A percentile compares a stretch with the other conserved stretches of the same genome.
phyloP scores from a whole-genome alignment of 2,113 vertebrate genomes.

The Telmatochromis sp. region DNA sequence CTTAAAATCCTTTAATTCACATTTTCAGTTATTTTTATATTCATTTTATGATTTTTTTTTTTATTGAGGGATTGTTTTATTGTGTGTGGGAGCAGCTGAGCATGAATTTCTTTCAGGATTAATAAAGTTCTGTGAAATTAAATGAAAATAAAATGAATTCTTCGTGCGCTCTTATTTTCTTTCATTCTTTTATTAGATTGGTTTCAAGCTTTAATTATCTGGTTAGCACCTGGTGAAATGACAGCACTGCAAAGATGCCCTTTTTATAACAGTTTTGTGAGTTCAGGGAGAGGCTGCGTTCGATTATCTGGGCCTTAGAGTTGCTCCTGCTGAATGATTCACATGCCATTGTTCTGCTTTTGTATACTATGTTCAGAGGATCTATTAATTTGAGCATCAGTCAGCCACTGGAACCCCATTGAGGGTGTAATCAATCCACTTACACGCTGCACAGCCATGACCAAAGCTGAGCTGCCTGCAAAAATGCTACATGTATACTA shows the following conservation, averaged over 20 bases:
- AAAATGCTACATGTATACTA: neutral
- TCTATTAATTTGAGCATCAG: slow-evolving; percentile 32
- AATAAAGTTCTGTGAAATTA: neutral
- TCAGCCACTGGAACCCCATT: slow-evolving; percentile 7
- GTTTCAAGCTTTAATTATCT: neutral
- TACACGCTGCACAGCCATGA: slow-evolving; percentile 16
- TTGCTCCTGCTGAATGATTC: slow-evolving; percentile 32
- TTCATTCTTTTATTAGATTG: neutral
- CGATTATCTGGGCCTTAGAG: slow-evolving; percentile 35
- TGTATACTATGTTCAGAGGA: slow-evolving; percentile 5
- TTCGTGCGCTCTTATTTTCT: neutral
- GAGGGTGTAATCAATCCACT: slow-evolving; percentile 42
- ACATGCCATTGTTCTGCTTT: slow-evolving; percentile 24
- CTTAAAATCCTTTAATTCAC: neutral
- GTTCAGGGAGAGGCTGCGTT: neutral
- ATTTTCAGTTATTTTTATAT: neutral
- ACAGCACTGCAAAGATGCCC: neutral
- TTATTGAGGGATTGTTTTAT: neutral
- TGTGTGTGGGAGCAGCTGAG: neutral
- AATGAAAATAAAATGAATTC: neutral
- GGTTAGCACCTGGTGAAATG: neutral
- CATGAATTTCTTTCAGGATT: neutral
- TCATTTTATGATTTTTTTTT: neutral
- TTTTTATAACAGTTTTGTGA: neutral
- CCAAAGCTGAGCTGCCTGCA: neutral